Evolutionary conservation across 2,888 invertebrate genomes (phyloP), one percentile per base, ranked within the genome.

Genomic region (Ophonus ardosiacus): DNA sequence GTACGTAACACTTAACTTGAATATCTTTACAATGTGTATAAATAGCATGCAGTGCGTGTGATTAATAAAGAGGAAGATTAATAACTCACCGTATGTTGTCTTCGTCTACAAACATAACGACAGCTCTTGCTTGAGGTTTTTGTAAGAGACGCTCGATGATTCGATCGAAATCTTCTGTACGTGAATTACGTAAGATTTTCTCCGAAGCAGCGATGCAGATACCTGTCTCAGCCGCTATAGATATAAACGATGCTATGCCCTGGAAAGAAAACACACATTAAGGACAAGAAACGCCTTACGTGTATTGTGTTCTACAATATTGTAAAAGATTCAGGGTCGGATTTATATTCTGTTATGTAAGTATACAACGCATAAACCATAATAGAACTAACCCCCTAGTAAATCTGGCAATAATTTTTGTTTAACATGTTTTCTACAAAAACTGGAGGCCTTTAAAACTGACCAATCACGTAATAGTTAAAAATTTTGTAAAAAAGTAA

Each of bases 61-160:
- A n/a, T n/a, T n/a, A n/a, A n/a, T n/a, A 31, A 31, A 31, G 5
- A 31, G 31, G 5, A 31, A 6, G 15, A 59, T 59, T 17, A 59
- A 59, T 5, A 7, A 84, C 88, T 88, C 88, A 93, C 93, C 93
- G 92, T 82, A 93, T 93, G 90, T 95, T 95, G 89, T 95, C 95
- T 90, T 95, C 95, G 89, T 95, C 95, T 24, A 95, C 95, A 89
- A 95, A 96, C 90, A 95, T 93, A 21, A 95, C 93, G 40, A 96
- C 94, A 7, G 93, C 94, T 76, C 94, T 90, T 56, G 95, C 95
- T 87, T 93, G 93, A 78, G 93, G 92, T 87, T 94, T 93, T n/a
- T 91, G 90, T 57, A 91, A 90, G 7, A 95, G 91, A 71, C 93
- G 91, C 61, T 93, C 92, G 80, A 95, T 92, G 81, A 95, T 93